A percentile compares a stretch with the other conserved stretches of the same genome.
These are phyloP conservation scores for Hyles euphorbiae DNA, from an alignment of 1,140 invertebrate species.

Conservation along the genomic window DNA sequence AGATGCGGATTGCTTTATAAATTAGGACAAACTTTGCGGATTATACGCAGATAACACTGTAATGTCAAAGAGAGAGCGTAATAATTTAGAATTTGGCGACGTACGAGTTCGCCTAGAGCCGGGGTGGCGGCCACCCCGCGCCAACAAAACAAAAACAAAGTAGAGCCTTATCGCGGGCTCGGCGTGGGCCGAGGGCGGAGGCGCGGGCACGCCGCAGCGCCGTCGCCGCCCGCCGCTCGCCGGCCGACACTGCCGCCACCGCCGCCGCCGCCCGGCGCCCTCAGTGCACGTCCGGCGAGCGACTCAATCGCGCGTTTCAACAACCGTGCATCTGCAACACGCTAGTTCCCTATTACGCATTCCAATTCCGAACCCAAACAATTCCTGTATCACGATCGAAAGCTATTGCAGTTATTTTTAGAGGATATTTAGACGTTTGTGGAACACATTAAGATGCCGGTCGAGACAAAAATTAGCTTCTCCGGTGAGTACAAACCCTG, in stretches of 20 bases:
- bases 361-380: conserved; percentile 2
- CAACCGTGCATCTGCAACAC: conserved; percentile 28
- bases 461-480: conserved; percentile 69
- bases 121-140: conserved; percentile 24
- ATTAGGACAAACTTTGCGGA: too few species aligned
- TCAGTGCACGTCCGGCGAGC: conserved; percentile 53
- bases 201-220: conserved; percentile 35
- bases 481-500: conserved; percentile 51
- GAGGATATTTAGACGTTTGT: not conserved
- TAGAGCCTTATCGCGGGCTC: conserved; percentile 16
- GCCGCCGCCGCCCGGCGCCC: conserved; percentile 19
- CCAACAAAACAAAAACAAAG: conserved; percentile 42
- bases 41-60: too few species aligned
- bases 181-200: conserved; percentile 35
- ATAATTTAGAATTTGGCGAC: conserved; percentile 10
- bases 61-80: too few species aligned
- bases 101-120: conserved; percentile 7
- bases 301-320: conserved; percentile 43
- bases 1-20: too few species aligned
- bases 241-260: conserved; percentile 13
- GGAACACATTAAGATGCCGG: conserved; percentile 46
- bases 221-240: conserved; percentile 7
- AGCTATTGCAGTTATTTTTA: not conserved
- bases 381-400: not conserved
- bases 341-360: conserved; percentile 14